Percentiles rank a stretch among this genome's conserved stretches.
Evolutionary conservation across 2,888 invertebrate species (phyloP).

Genomic region (Polyploca ridens): DNA sequence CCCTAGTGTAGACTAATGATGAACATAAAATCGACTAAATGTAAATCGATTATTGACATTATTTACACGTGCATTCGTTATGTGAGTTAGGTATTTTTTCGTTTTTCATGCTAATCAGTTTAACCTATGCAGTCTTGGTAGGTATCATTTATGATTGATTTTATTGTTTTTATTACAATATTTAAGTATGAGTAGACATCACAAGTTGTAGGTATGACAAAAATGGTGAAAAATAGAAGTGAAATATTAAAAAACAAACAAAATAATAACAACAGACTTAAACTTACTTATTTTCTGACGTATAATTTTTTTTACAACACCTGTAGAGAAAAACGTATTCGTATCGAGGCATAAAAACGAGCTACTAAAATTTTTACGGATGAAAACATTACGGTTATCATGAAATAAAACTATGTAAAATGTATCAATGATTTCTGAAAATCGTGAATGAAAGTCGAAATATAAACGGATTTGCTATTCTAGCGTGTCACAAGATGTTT

Average conservation of each 20-base stretch:
- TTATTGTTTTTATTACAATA: too few relatives aligned
- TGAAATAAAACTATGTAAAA: not conserved
- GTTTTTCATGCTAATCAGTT: not conserved
- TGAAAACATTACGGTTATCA: not conserved
- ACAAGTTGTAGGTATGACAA: too few relatives aligned
- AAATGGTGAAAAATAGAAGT: too few relatives aligned
- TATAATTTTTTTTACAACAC: not conserved
- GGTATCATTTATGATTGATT: too few relatives aligned
- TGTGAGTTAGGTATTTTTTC: not conserved
- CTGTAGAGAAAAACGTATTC: not conserved
- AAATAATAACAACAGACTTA: too few relatives aligned
- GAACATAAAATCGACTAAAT: conserved; percentile 1
- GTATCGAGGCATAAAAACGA: not conserved
- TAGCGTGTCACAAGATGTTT: not conserved
- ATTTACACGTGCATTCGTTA: conserved; percentile 1
- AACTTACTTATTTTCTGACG: not conserved
- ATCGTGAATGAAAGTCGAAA: conserved; percentile 3
- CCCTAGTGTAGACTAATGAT: too few relatives aligned
- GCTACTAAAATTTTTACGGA: not conserved
- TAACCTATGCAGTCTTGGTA: too few relatives aligned
- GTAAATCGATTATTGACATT: not conserved
- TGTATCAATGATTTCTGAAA: conserved; percentile 3
- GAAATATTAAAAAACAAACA: too few relatives aligned
- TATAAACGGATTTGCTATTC: not conserved
- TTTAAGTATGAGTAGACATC: too few relatives aligned